Evolutionary conservation across 2,797 vertebrate species (phyloP), one percentile per base, ranked within the genome.

Genomic region (Myoxocephalus aenaeus): DNA sequence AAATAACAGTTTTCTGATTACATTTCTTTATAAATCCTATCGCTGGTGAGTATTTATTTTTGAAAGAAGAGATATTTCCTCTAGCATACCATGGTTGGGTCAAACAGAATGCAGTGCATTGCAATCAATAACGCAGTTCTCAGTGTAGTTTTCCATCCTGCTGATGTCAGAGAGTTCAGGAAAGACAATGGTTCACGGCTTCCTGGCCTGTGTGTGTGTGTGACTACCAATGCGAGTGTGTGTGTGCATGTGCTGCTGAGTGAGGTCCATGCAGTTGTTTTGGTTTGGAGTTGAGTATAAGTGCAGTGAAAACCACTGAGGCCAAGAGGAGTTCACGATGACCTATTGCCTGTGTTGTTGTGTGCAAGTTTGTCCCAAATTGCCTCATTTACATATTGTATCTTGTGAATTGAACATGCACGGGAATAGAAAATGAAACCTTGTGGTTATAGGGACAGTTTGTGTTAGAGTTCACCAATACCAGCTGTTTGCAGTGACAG

Each of bases 81-180:
- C 1, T 15, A 18, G 54, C 54, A 57, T 1, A 57, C 8, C 15
- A 32, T 3, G 1, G 5, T 59, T 59, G 11, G 11, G 57, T 59
- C 32, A 17, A 17, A 57, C 54, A 17, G 54, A 27, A 57, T 59
- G 20, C 32, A 53, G 2, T 27, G 54, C 68, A 25, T 74, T 50
- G 32, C 34, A 66, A 70, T 75, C 57, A 59, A 56, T 56, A 51
- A 20, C 40, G 46, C 40, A 34, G 51, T 40, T 40, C 29, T 63
- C 22, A 64, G 62, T 77, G n/a, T 36, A 65, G 53, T 70, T 74
- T 80, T 81, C 72, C 48, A 62, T 75, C 38, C 59, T 72, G 40
- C 76, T 53, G 59, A 76, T 56, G 69, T 79, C 73, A 77, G 14
- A 74, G 70, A 71, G 70, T 64, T 75, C 68, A 76, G 40, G 67